Base-by-base conservation (phyloP, 2,888 invertebrate species). In the Aporophyla nigra region DNA sequence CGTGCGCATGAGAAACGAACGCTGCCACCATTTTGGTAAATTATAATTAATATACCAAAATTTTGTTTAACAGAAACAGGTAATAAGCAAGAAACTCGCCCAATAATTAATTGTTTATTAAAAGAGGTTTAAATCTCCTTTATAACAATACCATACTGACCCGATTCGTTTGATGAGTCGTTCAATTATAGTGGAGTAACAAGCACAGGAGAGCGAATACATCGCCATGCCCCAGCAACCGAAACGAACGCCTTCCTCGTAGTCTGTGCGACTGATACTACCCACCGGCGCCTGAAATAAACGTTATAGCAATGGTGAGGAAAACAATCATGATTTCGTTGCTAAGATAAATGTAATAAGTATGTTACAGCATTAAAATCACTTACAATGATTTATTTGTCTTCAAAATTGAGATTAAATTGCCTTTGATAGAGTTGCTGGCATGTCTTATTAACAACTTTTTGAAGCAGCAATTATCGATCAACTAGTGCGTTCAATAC, bases 161-260 rank as follows among this genome's bases (percentile, higher is more conserved):
- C 97, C 97, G 88, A 97, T 97, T 88, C 97, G 97, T 88, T 98
- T 97, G 83, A 99, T 99, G 16, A 99, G 97, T 92, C 97, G 98
- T 93, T 99, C 99, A 78, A 99, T 99, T 74, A 98, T 93, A 68
- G 98, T 97, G 0, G 99, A 99, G 94, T 99, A 99, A 90, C 98
- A 98, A 21, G 99, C 98, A 92, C 99, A 99, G 1, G 99, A 99
- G n/a, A 99, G 93, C 0, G 99, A 99, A 90, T 98, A 98, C 98
- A 98, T 98, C 0, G 99, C 98, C 99, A 99, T 99, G 46, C 99
- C 99, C 98, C 99, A 99, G 90, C 99, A 99, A 19, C 99, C 99
- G 90, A 99, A 99, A 61, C 99, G 97, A 0, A 99, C 99, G 0
- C 99, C 99, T 58, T 98, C 98, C 93, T 99, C 99, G 91, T 99